Conservation (phyloP, 92 coral and sea anemone species). For the Paramuricea clavata region DNA sequence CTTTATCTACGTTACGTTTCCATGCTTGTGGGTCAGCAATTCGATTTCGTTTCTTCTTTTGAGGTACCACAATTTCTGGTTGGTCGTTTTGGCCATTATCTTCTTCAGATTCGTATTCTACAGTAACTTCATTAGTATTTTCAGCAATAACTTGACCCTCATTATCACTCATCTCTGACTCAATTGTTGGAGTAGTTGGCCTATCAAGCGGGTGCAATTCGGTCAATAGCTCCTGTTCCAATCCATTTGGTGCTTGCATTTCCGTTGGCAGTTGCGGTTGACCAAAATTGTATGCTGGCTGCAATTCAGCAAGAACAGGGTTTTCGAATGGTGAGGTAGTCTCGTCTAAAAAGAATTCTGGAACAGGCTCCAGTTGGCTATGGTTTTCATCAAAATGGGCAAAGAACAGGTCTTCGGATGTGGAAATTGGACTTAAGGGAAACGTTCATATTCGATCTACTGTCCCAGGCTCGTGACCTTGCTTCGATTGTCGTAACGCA, state of each 20-base stretch:
- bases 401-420: too few species aligned
- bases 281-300: too few species aligned
- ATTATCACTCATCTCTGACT: background rate
- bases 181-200: background rate
- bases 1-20: background rate
- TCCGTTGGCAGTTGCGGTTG: too few species aligned
- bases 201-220: background rate
- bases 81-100: background rate
- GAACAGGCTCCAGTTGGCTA: too few species aligned
- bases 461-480: too few species aligned
- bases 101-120: background rate
- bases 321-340: too few species aligned
- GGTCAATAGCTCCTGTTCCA: background rate
- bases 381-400: too few species aligned
- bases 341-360: too few species aligned
- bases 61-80: background rate
- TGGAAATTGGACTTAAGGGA: too few species aligned
- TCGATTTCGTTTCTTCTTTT: background rate
- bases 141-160: background rate
- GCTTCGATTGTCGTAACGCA: too few species aligned
- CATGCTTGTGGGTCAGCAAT: background rate
- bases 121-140: background rate
- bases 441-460: too few species aligned
- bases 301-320: too few species aligned
- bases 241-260: background rate